Evolutionary conservation across 2,888 invertebrate species (phyloP).

Genomic region (Phengaris alcon): DNA sequence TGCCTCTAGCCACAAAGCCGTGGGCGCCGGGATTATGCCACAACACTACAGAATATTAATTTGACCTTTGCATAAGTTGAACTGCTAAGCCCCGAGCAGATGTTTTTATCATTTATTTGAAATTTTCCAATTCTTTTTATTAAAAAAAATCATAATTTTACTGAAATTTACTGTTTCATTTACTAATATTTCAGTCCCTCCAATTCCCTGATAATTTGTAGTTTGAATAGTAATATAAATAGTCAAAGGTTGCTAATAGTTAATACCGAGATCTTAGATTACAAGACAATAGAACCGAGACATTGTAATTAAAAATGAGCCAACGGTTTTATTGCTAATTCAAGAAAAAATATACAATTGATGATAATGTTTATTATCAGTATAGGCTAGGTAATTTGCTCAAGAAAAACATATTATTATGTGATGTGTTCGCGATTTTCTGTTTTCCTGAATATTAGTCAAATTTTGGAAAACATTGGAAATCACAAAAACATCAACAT

Average conservation of each 20-base stretch:
- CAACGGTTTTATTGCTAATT: neutral
- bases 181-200: too few species aligned
- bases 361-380: neutral
- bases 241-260: neutral
- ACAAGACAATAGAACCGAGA: neutral
- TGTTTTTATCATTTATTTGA: too few species aligned
- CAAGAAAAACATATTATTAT: neutral
- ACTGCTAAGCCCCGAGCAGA: neutral
- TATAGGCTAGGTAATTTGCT: neutral
- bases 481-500: too few species aligned
- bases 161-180: too few species aligned
- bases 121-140: too few species aligned
- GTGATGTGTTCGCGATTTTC: neutral
- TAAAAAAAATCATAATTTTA: too few species aligned
- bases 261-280: neutral
- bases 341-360: neutral
- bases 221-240: too few species aligned
- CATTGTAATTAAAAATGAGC: neutral
- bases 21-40: neutral
- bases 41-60: neutral
- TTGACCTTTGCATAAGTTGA: conserved; percentile 6
- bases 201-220: too few species aligned
- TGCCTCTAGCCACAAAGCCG: neutral
- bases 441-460: neutral
- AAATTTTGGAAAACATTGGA: too few species aligned